Evolutionary conservation across 2,797 vertebrate species (phyloP).

Genomic region (Danio kyathit): DNA sequence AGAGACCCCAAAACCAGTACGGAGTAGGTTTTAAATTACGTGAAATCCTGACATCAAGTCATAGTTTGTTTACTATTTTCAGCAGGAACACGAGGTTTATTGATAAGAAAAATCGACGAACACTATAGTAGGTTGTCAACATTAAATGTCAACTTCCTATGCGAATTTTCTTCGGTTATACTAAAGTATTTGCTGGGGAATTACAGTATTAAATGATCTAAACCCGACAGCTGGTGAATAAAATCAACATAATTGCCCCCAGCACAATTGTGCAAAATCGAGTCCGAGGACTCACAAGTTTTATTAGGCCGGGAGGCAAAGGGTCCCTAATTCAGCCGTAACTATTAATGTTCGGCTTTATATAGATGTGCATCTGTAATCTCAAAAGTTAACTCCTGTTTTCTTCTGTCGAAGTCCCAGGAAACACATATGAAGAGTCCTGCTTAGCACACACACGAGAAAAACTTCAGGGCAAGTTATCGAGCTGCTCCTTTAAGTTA

Average conservation of each 20-base stretch:
- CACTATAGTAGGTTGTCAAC: slow-evolving; percentile 15
- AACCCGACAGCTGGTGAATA: background rate
- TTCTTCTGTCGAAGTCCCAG: background rate
- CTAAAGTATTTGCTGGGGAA: background rate
- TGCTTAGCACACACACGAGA: background rate
- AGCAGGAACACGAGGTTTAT: background rate
- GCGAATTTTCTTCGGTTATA: background rate
- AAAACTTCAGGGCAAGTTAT: slow-evolving; percentile 40
- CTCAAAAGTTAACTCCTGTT: background rate
- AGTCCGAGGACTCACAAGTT: slow-evolving; percentile 58
- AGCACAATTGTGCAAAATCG: slow-evolving; percentile 49
- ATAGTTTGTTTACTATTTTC: slow-evolving; percentile 30
- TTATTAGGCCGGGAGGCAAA: slow-evolving; percentile 54
- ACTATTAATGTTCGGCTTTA: background rate
- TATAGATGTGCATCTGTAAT: background rate
- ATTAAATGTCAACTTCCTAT: slow-evolving; percentile 33
- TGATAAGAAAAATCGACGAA: background rate
- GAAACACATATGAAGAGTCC: background rate
- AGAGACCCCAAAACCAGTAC: slow-evolving; percentile 13
- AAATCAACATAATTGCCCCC: slow-evolving; percentile 20
- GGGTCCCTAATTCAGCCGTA: slow-evolving; percentile 26
- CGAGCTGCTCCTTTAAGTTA: slow-evolving; percentile 47
- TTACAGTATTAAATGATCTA: background rate
- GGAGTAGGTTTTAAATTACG: background rate
- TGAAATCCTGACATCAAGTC: slow-evolving; percentile 29